Base-by-base conservation (phyloP, 2,888 invertebrate species). In the Erebia aethiops region DNA sequence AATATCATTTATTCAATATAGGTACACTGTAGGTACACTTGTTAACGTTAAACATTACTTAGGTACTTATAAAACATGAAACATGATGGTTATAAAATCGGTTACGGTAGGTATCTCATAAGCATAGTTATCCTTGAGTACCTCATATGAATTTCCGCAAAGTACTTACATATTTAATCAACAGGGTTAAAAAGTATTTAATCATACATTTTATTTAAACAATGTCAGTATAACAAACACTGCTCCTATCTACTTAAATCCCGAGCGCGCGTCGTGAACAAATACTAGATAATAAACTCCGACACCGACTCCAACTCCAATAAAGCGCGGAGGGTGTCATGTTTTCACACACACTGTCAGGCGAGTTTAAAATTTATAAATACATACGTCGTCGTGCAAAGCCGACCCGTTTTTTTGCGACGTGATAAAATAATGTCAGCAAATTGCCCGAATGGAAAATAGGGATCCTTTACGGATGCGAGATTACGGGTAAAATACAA, bases 291-390 rank as follows among this genome's bases (percentile, higher is more conserved):
- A 26, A 89, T 89, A 90, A 87, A 85, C 82, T 77, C 77, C 76
- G 69, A 74, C 69, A 11, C 54, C 54, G 18, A 54, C n/a, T 54
- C 54, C 56, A 26, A 57, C 21, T 82, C 83, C 87, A 90, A 90
- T 91, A 90, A 86, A 82, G 83, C 43, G 75, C 78, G 76, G 79
- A 83, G 89, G 89, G 89, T 84, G 88, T 83, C 80, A 74, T 79
- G 77, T 82, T 86, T 80, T 81, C 82, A 77, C 82, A 84, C 85
- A 79, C 82, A 77, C 75, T 79, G 79, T 74, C 80, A 77, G 77
- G 76, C 76, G 82, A 84, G 88, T 89, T 90, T 85, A 81, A 86
- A 89, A 87, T 86, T 85, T 84, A 83, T 81, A 84, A 88, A 88
- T 84, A 85, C 84, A 78, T 80, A n/a, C 78, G 77, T 77, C 56